Base-by-base conservation (phyloP, 2,888 invertebrate genomes). In the Drosophila monieri region DNA sequence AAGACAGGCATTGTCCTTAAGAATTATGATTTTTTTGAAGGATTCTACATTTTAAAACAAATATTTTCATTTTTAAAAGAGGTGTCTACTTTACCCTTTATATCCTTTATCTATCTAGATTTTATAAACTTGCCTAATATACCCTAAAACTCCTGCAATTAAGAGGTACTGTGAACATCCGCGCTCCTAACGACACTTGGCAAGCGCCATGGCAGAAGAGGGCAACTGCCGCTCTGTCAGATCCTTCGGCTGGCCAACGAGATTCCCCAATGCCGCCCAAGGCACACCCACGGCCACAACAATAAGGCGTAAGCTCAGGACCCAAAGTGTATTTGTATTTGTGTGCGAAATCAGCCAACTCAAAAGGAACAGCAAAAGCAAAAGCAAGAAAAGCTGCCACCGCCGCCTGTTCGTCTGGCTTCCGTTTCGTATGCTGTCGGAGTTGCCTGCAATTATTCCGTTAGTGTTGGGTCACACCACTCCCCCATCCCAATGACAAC, bases 401-500 rank as follows among this genome's bases (percentile, higher is more conserved):
- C 76, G 81, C 81, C 81, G 81, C 81, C 81, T 79, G 81, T 62
- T 58, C 81, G 81, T 83, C 81, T 83, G 81, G 81, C 74, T 85
- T 85, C 81, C 85, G 80, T 72, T 55, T 41, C 46, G 65, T 37
- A 64, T 54, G 62, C 49, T 44, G 62, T 65, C 78, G 76, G 76
- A 81, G 85, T 80, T 85, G 84, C 77, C 84, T 79, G 84, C 84
- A 85, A 86, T 86, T 84, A 84, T 85, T 80, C 84, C 80, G 86
- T 84, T 85, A 84, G 84, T 80, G 78, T 76, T 79, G 81, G 77
- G 73, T 79, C 77, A 69, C 80, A 76, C 72, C 10, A 64, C 53
- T 8, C 25, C 35, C 43, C 21, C 21, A 5, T 25, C 32, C 37
- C 56, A 32, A 6, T 41, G 25, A 30, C 25, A 27, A 9, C 55